Evolutionary conservation across 2,888 invertebrate genomes (phyloP).

Genomic region (Leptinotarsa rubiginosa): DNA sequence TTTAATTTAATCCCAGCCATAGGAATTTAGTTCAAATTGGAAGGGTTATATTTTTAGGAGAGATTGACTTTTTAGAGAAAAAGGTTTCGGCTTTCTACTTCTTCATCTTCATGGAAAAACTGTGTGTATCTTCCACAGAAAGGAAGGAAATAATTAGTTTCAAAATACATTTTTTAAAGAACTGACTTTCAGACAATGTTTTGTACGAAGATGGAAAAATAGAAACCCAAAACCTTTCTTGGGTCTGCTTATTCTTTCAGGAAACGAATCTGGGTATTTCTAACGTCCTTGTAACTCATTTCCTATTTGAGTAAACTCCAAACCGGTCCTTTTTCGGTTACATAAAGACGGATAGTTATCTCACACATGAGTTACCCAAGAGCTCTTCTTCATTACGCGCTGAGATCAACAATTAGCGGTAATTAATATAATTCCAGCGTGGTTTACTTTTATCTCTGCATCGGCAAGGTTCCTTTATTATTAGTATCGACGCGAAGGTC

Average conservation of each 20-base stretch:
- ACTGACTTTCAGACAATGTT: no score
- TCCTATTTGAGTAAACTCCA: not conserved
- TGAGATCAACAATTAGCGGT: slow-evolving; percentile 11
- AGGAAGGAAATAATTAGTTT: no score
- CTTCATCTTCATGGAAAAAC: no score
- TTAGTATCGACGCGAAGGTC: not conserved
- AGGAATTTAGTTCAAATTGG: no score
- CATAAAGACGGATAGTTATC: slow-evolving; percentile 6
- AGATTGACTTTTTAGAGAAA: no score
- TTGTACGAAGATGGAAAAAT: no score
- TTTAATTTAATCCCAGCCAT: no score
- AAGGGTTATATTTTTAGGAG: no score
- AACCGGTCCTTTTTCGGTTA: slow-evolving; percentile 5
- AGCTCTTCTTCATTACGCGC: slow-evolving; percentile 8
- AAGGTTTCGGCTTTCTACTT: no score
- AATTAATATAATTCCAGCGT: slow-evolving; percentile 8
- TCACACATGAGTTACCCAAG: not conserved
- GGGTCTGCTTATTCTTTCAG: not conserved
- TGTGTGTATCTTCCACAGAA: no score
- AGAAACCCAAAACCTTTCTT: no score
- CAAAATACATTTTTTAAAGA: no score
- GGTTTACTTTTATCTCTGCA: slow-evolving; percentile 12
- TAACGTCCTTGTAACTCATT: slow-evolving; percentile 5
- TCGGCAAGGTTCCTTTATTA: slow-evolving; percentile 16
- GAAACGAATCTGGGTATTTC: not conserved